These are phyloP conservation scores for Probaryconus sp. DNA, from an alignment of 1,140 invertebrate species.

Conservation along the genomic window DNA sequence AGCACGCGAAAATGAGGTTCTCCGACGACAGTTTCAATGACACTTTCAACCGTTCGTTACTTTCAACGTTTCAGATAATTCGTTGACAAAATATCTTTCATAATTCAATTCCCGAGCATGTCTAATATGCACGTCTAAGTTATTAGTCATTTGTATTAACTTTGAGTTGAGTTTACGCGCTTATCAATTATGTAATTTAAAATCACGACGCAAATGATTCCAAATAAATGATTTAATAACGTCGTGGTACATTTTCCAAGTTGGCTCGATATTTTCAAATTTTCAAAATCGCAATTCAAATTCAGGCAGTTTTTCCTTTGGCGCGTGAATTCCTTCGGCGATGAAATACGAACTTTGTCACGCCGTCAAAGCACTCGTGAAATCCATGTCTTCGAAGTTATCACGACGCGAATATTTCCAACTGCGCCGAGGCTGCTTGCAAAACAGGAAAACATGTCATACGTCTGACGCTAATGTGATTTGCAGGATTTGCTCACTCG, in stretches of 20 bases:
- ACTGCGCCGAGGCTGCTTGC: conserved; percentile 51
- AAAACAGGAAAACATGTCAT: conserved; percentile 70
- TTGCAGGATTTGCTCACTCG: conserved; percentile 61
- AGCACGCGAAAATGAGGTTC: conserved; percentile 38
- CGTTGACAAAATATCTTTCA: not conserved
- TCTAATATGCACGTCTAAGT: too few relatives aligned
- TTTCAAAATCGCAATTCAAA: too few relatives aligned
- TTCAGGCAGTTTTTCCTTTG: conserved; percentile 8
- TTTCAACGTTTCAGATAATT: conserved; percentile 1
- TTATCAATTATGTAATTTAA: too few relatives aligned
- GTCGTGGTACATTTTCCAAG: too few relatives aligned
- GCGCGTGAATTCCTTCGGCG: conserved; percentile 1
- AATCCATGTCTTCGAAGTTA: conserved; percentile 47
- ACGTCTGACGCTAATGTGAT: conserved; percentile 67
- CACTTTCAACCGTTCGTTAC: conserved; percentile 18
- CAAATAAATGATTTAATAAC: too few relatives aligned
- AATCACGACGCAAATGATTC: too few relatives aligned
- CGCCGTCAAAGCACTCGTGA: conserved; percentile 31
- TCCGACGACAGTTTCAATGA: conserved; percentile 25
- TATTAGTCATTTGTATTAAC: too few relatives aligned
- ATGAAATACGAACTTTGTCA: conserved; percentile 29
- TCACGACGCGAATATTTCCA: conserved; percentile 26
- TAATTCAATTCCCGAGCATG: conserved; percentile 23
- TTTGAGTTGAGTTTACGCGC: too few relatives aligned
- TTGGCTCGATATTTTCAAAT: too few relatives aligned